phyloP scores from a whole-genome alignment of 2,797 vertebrate species.

The Xerus rutilus region DNA sequence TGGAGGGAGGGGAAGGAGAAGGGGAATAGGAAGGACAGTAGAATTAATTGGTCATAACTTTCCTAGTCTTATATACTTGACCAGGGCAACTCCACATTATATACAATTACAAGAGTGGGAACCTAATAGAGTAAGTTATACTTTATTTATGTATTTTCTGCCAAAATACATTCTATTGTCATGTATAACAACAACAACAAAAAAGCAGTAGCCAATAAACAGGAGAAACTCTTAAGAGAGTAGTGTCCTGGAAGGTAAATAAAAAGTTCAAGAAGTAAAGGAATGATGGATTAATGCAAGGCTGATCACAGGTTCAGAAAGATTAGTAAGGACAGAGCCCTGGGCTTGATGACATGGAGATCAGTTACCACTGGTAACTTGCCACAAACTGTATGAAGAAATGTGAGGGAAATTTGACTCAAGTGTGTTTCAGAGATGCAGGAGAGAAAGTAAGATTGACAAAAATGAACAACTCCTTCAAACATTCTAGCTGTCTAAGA shows the following conservation, averaged over 20 bases:
- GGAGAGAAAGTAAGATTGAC: not conserved
- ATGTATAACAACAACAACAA: too few relatives aligned
- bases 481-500: not conserved
- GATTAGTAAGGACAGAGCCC: not conserved
- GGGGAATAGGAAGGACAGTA: too few relatives aligned
- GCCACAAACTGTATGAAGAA: not conserved
- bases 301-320: not conserved
- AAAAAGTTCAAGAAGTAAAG: not conserved
- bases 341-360: not conserved
- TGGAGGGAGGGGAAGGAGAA: too few relatives aligned
- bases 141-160: too few relatives aligned
- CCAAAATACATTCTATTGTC: too few relatives aligned
- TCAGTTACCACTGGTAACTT: not conserved
- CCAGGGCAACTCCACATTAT: too few relatives aligned
- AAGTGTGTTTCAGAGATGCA: not conserved
- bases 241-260: not conserved
- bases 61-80: too few relatives aligned
- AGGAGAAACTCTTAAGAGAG: not conserved
- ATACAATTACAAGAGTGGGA: too few relatives aligned
- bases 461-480: not conserved
- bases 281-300: not conserved
- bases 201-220: not conserved
- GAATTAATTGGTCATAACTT: too few relatives aligned
- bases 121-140: too few relatives aligned
- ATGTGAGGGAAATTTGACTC: not conserved